A percentile compares a stretch with the other conserved stretches of the same genome.
phyloP scores from a whole-genome alignment of 2,113 vertebrate genomes.

The Cranoglanis bouderius region DNA sequence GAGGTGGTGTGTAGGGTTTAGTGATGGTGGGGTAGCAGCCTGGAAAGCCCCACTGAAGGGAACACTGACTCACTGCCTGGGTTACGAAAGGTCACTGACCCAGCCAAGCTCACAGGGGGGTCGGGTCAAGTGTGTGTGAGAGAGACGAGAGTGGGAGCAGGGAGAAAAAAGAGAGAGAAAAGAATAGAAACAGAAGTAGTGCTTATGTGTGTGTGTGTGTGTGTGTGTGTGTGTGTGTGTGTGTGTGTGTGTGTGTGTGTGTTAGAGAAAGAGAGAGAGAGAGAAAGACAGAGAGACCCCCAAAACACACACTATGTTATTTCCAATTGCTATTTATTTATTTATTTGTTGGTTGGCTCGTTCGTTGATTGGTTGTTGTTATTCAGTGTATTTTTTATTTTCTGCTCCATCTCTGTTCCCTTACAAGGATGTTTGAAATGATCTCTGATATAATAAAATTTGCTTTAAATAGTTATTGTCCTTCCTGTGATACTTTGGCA shows the following conservation, averaged over 20 bases:
- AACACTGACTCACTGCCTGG: constrained; percentile 35
- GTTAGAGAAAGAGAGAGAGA: too few relatives aligned
- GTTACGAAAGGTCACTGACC: constrained; percentile 45
- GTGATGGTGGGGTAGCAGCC: constrained; percentile 31
- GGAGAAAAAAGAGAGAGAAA: constrained; percentile 60
- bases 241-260: too few relatives aligned
- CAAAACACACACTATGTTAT: background rate
- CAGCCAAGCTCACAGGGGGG: background rate
- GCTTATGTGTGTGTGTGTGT: too few relatives aligned
- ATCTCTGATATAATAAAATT: background rate
- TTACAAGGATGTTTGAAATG: background rate
- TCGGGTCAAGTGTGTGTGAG: constrained; percentile 45
- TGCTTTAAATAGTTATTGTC: background rate
- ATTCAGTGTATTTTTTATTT: background rate
- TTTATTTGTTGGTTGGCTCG: too few relatives aligned
- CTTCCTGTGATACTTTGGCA: too few relatives aligned
- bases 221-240: background rate
- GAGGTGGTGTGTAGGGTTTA: constrained; percentile 25
- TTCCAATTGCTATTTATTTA: background rate
- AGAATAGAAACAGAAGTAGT: constrained; percentile 37
- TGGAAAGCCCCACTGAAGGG: constrained; percentile 1
- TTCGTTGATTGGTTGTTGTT: background rate
- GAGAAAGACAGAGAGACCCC: background rate
- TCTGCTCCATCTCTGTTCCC: background rate
- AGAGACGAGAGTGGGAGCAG: background rate